These are phyloP conservation scores for Galemys pyrenaicus DNA, from an alignment of 2,113 vertebrate genomes.

Conservation along the genomic window DNA sequence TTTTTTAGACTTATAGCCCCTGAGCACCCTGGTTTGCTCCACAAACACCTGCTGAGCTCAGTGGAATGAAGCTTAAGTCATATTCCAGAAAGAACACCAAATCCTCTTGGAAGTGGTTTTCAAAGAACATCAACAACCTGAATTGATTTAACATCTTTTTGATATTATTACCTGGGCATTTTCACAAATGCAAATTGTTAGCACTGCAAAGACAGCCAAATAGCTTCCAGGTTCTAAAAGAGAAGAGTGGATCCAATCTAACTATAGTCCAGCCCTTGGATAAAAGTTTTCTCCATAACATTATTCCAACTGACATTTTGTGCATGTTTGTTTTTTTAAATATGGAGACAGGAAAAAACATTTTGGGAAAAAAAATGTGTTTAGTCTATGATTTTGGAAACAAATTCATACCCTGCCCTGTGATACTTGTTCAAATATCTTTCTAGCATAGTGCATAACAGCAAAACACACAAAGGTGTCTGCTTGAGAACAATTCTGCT, in stretches of 20 bases:
- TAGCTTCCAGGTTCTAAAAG: neutral
- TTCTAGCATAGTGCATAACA: neutral
- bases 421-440: conserved; percentile 29
- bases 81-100: conserved; percentile 53
- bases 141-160: conserved; percentile 64
- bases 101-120: conserved; percentile 55
- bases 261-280: conserved; percentile 13
- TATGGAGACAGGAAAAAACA: neutral
- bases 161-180: conserved; percentile 48
- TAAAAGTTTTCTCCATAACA: conserved; percentile 20
- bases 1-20: neutral
- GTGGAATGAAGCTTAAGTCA: conserved; percentile 9
- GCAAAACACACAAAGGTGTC: neutral
- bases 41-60: conserved; percentile 25
- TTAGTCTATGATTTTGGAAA: conserved; percentile 52
- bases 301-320: conserved; percentile 54
- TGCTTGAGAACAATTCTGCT: neutral
- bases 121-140: conserved; percentile 63
- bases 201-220: conserved; percentile 2
- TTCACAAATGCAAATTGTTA: conserved; percentile 60
- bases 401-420: conserved; percentile 6
- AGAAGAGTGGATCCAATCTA: neutral
- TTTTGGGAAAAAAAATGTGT: conserved; percentile 18
- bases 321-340: neutral
- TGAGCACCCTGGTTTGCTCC: neutral